A percentile compares a stretch with the other conserved stretches of the same genome.
Evolutionary conservation across 1,140 invertebrate species (phyloP).

Genomic region (Onthophagus taurus): DNA sequence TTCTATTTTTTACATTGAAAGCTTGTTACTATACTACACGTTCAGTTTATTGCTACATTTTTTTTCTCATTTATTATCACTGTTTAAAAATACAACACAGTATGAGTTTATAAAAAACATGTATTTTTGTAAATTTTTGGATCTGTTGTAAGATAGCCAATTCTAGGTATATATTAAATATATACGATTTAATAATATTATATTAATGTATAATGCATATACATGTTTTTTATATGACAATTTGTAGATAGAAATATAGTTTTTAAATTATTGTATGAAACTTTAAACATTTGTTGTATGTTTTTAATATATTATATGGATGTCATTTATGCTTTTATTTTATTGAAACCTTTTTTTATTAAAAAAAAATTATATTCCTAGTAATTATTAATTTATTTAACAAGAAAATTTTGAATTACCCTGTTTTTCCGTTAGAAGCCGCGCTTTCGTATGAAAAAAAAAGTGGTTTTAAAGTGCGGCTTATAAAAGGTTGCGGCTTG

Average conservation of each 20-base stretch:
- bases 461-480: no score
- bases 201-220: constrained; percentile 12
- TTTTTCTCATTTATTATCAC: constrained; percentile 7
- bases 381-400: no score
- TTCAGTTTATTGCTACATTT: constrained; percentile 9
- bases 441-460: no score
- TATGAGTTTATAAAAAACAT: constrained; percentile 14
- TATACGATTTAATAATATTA: constrained; percentile 12
- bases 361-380: no score
- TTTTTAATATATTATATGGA: constrained; percentile 14
- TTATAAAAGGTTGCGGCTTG: no score
- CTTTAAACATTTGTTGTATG: constrained; percentile 10
- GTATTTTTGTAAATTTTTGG: constrained; percentile 14
- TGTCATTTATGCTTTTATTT: no score
- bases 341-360: no score
- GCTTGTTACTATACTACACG: no score
- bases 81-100: constrained; percentile 10
- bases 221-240: constrained; percentile 14
- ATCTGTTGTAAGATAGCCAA: constrained; percentile 9
- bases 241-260: constrained; percentile 12
- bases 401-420: no score
- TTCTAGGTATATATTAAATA: constrained; percentile 11
- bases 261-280: constrained; percentile 15
- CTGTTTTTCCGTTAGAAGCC: no score
- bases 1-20: no score